Base-by-base conservation (phyloP, 2,797 vertebrate genomes). In the Remorina albescens region DNA sequence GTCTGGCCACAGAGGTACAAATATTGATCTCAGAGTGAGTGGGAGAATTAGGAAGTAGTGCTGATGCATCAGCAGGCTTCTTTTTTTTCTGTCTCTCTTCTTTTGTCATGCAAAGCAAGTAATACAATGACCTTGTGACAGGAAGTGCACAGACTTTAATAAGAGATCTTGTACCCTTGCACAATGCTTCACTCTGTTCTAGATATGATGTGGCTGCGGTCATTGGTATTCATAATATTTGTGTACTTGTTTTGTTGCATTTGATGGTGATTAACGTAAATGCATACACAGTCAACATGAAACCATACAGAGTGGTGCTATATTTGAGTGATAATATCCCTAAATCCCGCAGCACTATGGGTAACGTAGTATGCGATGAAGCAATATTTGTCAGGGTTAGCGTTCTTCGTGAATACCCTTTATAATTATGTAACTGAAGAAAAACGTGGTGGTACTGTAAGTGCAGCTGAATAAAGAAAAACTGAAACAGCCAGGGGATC, bases 201-300 rank as follows among this genome's bases (percentile, higher is more conserved):
- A 81, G 80, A 79, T 85, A 88, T 93, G 88, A 94, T 82, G 78
- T 81, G 76, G 86, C 80, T 93, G 90, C 85, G 90, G 89, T 92
- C 76, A 70, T 77, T 64, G 60, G 28, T 71, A 70, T 67, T 67
- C 59, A 61, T 73, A 56, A 49, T 53, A 49, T 65, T 21, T 25
- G 23, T 41, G 61, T 46, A 55, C 34, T 58, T 37, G 28, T 67
- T 74, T 71, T 30, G 47, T 68, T 28, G 64, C 32, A 36, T n/a
- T 4, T 8, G 30, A 7, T n/a, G 42, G n/a, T 42, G 21, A 55
- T 34, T 53, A 65, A 9, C 25, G 18, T 21, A 16, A 15, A 19
- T 49, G 18, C 39, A 59, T 18, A 12, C n/a, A 21, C 15, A 57
- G 19, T 50, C 37, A 53, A 21, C n/a, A 58, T 25, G 6, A 13